Percentiles rank a stretch among this genome's conserved stretches.
Evolutionary conservation across 2,797 vertebrate genomes (phyloP).

Genomic region (Picus viridis): DNA sequence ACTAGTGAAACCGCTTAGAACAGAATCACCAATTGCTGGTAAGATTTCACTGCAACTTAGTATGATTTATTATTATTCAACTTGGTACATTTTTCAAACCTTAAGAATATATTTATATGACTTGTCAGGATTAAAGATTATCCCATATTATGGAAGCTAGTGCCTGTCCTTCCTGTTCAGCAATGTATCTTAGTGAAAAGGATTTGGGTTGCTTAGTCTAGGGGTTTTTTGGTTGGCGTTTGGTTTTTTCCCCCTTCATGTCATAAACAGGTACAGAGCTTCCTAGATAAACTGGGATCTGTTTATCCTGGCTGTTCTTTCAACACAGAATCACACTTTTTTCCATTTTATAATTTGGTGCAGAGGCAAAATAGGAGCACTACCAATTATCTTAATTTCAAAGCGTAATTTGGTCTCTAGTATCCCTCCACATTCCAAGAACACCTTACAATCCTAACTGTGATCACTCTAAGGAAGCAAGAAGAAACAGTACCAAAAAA

Average conservation of each 20-base stretch:
- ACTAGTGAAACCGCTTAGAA: not conserved
- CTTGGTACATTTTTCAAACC: not conserved
- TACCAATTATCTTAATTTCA: not conserved
- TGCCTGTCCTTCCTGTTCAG: not conserved
- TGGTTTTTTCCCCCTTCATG: not conserved
- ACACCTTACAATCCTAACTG: not conserved
- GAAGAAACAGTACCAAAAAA: not conserved
- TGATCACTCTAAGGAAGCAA: not conserved
- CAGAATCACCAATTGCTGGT: not conserved
- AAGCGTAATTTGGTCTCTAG: not conserved
- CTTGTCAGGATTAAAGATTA: not conserved
- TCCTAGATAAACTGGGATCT: not conserved
- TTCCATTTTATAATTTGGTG: not conserved
- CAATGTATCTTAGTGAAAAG: not conserved
- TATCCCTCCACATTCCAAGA: accelerated
- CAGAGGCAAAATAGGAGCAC: not conserved
- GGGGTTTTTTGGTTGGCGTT: no score
- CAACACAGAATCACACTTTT: not conserved
- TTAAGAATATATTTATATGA: not conserved
- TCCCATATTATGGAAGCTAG: not conserved
- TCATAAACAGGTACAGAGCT: not conserved
- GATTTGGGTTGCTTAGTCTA: not conserved
- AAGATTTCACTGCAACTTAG: not conserved
- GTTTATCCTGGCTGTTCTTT: not conserved
- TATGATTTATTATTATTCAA: not conserved